A percentile compares a stretch with the other conserved stretches of the same genome.
Conservation (phyloP, 2,113 vertebrate genomes). For the Gobio gobio region DNA sequence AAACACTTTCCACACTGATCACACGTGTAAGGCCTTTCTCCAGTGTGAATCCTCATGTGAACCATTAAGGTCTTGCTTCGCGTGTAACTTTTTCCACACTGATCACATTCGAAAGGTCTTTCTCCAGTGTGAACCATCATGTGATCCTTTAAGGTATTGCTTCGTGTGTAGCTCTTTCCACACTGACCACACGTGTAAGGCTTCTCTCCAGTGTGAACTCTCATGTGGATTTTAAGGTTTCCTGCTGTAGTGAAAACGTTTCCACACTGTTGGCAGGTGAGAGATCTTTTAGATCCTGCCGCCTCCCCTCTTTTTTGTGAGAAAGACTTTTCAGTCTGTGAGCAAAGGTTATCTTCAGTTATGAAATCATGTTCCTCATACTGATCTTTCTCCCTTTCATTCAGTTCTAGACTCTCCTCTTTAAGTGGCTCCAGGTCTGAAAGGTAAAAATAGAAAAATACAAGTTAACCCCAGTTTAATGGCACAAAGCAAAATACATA, state of each 20-base stretch:
- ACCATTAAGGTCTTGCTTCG: neutral
- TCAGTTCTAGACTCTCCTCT: neutral
- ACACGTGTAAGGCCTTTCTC: neutral
- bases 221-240: conserved; percentile 8
- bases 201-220: neutral
- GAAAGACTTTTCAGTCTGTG: neutral
- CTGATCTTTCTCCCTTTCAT: neutral
- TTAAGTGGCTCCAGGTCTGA: neutral
- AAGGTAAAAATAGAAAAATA: neutral
- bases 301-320: neutral
- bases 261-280: neutral
- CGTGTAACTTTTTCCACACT: neutral
- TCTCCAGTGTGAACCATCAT: neutral
- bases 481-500: neutral
- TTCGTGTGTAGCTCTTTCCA: conserved; percentile 3
- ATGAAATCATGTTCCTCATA: neutral
- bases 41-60: neutral
- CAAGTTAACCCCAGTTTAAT: neutral
- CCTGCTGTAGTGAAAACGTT: neutral
- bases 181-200: neutral
- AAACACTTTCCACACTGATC: neutral
- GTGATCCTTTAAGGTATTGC: neutral
- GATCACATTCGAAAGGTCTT: neutral
- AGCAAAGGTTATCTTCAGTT: neutral
- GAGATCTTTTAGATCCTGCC: neutral